A percentile compares a stretch with the other conserved stretches of the same genome.
phyloP scores from a whole-genome alignment of 2,113 vertebrate species.

The Melanotaenia duboulayi region DNA sequence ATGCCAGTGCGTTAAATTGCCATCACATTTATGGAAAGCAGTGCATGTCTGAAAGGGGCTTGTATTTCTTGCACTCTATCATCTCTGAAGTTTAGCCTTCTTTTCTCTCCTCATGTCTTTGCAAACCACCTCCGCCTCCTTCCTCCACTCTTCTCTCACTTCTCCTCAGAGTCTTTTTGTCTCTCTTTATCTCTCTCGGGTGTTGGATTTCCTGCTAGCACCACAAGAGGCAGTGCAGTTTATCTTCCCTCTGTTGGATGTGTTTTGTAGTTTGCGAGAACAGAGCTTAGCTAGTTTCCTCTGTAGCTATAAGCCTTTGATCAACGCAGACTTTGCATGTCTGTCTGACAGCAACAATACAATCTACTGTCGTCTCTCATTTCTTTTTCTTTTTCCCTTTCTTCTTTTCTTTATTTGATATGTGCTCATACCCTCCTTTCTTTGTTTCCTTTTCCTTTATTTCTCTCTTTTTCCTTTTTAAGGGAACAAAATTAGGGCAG shows the following conservation, averaged over 20 bases:
- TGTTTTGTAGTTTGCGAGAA: conserved; percentile 60
- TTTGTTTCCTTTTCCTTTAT: conserved; percentile 65
- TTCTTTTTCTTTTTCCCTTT: conserved; percentile 58
- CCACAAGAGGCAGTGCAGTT: conserved; percentile 71
- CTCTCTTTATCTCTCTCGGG: conserved; percentile 59
- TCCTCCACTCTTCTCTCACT: conserved; percentile 29
- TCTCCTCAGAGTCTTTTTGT: conserved; percentile 31
- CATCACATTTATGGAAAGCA: neutral
- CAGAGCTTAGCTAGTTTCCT: conserved; percentile 67
- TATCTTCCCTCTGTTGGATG: conserved; percentile 63
- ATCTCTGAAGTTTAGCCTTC: conserved; percentile 51
- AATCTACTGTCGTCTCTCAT: conserved; percentile 68
- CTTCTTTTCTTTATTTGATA: conserved; percentile 66
- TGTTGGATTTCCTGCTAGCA: conserved; percentile 69
- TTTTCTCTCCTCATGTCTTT: conserved; percentile 51
- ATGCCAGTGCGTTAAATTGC: neutral
- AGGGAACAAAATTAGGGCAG: conserved; percentile 84
- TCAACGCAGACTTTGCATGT: conserved; percentile 76
- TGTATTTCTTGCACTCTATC: conserved; percentile 38
- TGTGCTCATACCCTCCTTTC: conserved; percentile 68
- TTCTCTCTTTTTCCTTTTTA: conserved; percentile 67
- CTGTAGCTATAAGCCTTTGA: conserved; percentile 68
- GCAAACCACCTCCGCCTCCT: conserved; percentile 39
- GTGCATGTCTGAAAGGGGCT: conserved; percentile 22
- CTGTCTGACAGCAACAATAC: conserved; percentile 76